These are phyloP conservation scores for Leucozona laternaria DNA, from an alignment of 2,888 invertebrate genomes.

Conservation along the genomic window DNA sequence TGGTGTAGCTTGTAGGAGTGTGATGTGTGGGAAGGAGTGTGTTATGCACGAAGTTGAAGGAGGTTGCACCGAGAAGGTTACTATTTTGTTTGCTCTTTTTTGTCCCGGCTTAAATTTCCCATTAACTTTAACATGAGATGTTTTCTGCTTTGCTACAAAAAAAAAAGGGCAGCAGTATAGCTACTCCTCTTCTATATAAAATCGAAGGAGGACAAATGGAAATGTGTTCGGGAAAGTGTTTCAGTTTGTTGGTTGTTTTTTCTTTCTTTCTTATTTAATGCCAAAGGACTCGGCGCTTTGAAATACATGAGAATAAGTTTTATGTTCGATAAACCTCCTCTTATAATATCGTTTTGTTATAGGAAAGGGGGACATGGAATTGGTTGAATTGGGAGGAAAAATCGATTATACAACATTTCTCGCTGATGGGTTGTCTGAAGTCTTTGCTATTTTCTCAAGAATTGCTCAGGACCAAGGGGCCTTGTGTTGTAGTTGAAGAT, in stretches of 20 bases:
- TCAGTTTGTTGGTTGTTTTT: conserved; percentile 27
- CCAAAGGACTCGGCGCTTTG: conserved; percentile 57
- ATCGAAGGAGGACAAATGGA: conserved; percentile 48
- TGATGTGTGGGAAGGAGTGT: background rate
- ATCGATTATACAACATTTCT: conserved; percentile 39
- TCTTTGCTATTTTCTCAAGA: conserved; percentile 33
- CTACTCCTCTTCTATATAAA: conserved; percentile 3
- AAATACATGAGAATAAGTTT: conserved; percentile 50
- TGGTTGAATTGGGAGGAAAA: conserved; percentile 28
- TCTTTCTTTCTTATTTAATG: conserved; percentile 17
- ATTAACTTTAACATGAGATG: conserved; percentile 55
- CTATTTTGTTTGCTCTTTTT: conserved; percentile 14
- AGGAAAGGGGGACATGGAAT: background rate
- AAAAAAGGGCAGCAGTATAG: background rate
- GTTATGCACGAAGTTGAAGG: conserved; percentile 50
- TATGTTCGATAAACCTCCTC: conserved; percentile 58
- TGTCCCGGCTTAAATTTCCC: conserved; percentile 58
- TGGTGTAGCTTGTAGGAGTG: background rate
- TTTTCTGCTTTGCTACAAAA: background rate
- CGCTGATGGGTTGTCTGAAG: conserved; percentile 42
- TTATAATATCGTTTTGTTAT: conserved; percentile 24
- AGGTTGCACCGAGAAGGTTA: conserved; percentile 44
- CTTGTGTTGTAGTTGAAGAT: conserved; percentile 31
- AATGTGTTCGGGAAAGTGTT: conserved; percentile 57
- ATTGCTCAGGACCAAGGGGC: conserved; percentile 22